Base-by-base conservation (phyloP, 92 coral and sea anemone species). In the Actinernus sp. region DNA sequence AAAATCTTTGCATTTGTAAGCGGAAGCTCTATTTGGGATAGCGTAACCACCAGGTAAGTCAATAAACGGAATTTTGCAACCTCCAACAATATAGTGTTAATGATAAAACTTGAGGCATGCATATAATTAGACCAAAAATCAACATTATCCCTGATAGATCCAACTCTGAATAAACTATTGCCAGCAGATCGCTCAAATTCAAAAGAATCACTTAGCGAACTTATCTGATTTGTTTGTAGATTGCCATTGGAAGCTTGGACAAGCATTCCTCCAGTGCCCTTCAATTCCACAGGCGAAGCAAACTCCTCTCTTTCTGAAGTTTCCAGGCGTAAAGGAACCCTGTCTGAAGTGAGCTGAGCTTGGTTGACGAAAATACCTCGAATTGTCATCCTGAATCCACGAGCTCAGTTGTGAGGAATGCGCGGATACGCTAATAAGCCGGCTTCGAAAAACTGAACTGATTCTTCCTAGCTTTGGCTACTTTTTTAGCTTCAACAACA, bases 91-190 rank as follows among this genome's bases (percentile, higher is more conserved):
- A n/a, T n/a, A 31, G 74, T 52, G 19, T 31, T 46, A 23, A 76
- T 46, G 30, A 76, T 65, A 33, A 64, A 76, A 30, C 46, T 37
- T 12, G 43, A 30, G 23, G 74, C 68, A 6, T 28, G 63, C 26
- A 76, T 33, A 49, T 44, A 46, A 55, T 65, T 45, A 23, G 81
- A 73, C 81, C 68, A 72, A 57, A 43, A 72, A 4, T 44, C 43
- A 49, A 60, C 30, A 49, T 72, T 61, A 31, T 46, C 51, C 48
- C 62, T 61, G 26, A 73, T 41, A 26, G 63, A 60, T 33, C 50
- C 71, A 62, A 61, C 54, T 48, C 57, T 60, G 39, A 61, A 73
- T 3, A 29, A 40, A 10, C 47, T 27, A 4, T 1, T 25, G 29
- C 3, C 11, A 27, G 37, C 40, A 7, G 40, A 6, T 2, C 32